Percentiles rank a stretch among this genome's conserved stretches.
phyloP scores from a whole-genome alignment of 2,113 vertebrate genomes.

The Macaca mulatta region DNA sequence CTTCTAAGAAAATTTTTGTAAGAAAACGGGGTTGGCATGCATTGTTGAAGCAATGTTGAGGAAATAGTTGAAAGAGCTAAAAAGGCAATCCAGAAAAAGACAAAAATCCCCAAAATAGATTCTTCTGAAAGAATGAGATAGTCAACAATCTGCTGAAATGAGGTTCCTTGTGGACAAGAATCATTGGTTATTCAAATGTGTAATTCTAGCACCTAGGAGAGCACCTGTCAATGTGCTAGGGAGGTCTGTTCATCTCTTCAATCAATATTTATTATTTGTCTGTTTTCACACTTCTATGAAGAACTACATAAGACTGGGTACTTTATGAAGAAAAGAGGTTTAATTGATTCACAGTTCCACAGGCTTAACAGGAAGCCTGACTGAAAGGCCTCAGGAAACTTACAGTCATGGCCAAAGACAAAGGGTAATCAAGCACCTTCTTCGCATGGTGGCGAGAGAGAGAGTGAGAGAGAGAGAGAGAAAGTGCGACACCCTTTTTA shows the following conservation, averaged over 20 bases:
- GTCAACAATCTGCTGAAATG: background rate
- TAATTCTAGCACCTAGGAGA: background rate
- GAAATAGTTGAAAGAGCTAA: background rate
- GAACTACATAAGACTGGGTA: no score
- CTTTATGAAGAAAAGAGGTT: no score
- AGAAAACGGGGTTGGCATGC: background rate
- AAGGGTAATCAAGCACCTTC: no score
- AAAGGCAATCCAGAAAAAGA: background rate
- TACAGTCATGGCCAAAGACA: no score
- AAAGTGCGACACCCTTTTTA: no score
- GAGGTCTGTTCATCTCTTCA: background rate
- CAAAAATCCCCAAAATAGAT: background rate
- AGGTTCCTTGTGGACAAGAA: background rate
- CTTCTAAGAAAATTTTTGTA: background rate
- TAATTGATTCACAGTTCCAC: no score
- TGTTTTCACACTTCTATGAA: no score
- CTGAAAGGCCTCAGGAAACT: no score
- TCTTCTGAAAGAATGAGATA: background rate
- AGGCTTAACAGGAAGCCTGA: no score
- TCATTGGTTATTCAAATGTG: background rate
- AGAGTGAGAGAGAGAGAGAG: no score
- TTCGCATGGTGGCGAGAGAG: no score
- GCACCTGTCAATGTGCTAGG: background rate
- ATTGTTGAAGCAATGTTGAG: background rate
- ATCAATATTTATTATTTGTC: background rate